phyloP scores from a whole-genome alignment of 2,113 vertebrate genomes.

The Sterna hirundo region DNA sequence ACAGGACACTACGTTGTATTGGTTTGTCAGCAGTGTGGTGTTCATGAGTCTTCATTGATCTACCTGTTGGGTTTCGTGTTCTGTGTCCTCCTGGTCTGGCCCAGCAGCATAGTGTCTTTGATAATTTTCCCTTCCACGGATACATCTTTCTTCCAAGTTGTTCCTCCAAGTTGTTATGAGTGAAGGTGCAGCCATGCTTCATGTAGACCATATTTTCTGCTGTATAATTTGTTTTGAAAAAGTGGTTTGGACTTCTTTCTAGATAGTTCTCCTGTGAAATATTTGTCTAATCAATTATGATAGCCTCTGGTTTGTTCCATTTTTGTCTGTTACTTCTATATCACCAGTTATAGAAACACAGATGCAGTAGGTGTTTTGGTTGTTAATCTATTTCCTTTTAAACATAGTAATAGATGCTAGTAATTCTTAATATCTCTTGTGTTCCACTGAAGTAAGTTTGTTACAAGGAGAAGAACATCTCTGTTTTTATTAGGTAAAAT shows the following conservation, averaged over 20 bases:
- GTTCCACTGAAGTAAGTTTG: not conserved
- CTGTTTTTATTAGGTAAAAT: not conserved
- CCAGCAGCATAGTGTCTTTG: not conserved
- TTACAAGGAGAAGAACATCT: not conserved
- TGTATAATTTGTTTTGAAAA: not conserved
- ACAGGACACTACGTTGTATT: not conserved
- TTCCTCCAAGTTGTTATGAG: not conserved
- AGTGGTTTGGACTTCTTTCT: not conserved
- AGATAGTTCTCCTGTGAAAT: not conserved
- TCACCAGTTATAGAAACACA: not conserved
- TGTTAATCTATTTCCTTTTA: not conserved
- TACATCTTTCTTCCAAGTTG: not conserved
- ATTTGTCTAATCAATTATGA: not conserved
- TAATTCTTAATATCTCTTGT: not conserved
- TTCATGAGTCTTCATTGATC: not conserved
- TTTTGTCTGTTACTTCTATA: not conserved
- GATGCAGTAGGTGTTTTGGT: not conserved
- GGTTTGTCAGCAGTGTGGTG: not conserved
- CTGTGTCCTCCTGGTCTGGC: not conserved
- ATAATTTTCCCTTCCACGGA: not conserved
- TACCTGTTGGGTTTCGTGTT: not conserved
- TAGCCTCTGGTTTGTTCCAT: not conserved
- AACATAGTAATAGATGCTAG: not conserved
- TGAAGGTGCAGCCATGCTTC: not conserved
- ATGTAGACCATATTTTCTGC: not conserved